A percentile compares a stretch with the other conserved stretches of the same genome.
Evolutionary conservation across 2,888 invertebrate species (phyloP).

Genomic region (Galerucella nymphaeae): DNA sequence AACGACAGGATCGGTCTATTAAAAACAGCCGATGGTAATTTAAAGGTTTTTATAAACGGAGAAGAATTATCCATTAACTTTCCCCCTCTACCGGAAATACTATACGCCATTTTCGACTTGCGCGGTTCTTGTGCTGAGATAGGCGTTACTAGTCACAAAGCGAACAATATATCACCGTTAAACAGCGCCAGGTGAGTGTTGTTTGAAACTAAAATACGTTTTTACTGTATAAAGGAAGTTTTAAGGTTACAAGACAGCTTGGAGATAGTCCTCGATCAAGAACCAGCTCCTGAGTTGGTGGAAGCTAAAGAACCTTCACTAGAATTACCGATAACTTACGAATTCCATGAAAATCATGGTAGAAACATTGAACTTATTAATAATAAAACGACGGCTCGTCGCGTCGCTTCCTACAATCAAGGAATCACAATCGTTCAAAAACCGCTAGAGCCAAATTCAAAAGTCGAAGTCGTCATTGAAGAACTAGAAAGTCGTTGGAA

Average conservation of each 20-base stretch:
- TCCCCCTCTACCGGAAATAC: constrained; percentile 66
- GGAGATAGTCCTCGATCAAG: constrained; percentile 69
- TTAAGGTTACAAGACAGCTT: constrained; percentile 71
- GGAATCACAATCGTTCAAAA: constrained; percentile 76
- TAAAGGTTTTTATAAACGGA: constrained; percentile 84
- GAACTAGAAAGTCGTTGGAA: constrained; percentile 68
- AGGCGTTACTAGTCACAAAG: constrained; percentile 76
- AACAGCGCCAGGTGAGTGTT: constrained; percentile 52
- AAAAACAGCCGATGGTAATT: constrained; percentile 74
- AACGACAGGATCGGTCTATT: constrained; percentile 84
- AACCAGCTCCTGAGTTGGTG: constrained; percentile 44
- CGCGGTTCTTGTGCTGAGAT: constrained; percentile 83
- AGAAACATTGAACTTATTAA: constrained; percentile 79
- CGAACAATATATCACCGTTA: constrained; percentile 65
- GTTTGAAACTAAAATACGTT: neutral
- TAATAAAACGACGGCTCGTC: constrained; percentile 75
- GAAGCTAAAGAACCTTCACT: constrained; percentile 31
- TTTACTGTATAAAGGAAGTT: constrained; percentile 46
- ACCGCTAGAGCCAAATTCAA: constrained; percentile 59
- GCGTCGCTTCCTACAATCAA: constrained; percentile 87
- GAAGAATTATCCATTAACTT: constrained; percentile 72
- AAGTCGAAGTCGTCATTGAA: constrained; percentile 63
- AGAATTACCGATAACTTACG: constrained; percentile 64
- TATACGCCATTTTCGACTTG: constrained; percentile 86
- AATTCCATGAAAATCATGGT: constrained; percentile 86